These are phyloP conservation scores for Phymanthus crucifer DNA, from an alignment of 92 coral and sea anemone genomes.

Conservation along the genomic window DNA sequence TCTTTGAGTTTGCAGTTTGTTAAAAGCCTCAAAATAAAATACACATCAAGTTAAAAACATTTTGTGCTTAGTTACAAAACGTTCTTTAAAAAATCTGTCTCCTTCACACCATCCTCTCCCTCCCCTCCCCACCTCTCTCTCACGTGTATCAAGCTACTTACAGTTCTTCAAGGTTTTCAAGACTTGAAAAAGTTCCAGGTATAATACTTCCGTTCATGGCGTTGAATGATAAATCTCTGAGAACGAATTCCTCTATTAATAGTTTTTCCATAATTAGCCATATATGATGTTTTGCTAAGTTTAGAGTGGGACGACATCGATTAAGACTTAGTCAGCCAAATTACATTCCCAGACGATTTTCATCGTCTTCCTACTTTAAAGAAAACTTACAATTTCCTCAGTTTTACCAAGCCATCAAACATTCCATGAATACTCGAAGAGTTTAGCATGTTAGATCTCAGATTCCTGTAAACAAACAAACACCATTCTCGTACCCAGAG, in stretches of 20 bases:
- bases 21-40: neutral
- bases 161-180: neutral
- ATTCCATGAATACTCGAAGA: neutral
- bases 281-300: too few relatives aligned
- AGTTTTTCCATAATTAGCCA: too few relatives aligned
- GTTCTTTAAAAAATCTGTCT: too few relatives aligned
- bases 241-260: too few relatives aligned
- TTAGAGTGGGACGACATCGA: too few relatives aligned
- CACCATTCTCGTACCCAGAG: too few relatives aligned
- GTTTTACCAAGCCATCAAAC: neutral
- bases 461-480: neutral
- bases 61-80: too few relatives aligned
- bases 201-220: neutral
- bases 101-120: too few relatives aligned
- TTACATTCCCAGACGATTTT: too few relatives aligned
- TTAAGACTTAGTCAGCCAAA: too few relatives aligned
- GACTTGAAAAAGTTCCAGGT: slow-evolving; percentile 11
- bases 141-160: neutral
- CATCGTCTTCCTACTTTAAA: too few relatives aligned
- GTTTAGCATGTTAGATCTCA: neutral
- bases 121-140: too few relatives aligned
- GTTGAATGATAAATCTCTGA: neutral
- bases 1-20: neutral
- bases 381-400: neutral
- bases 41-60: neutral